These are phyloP conservation scores for Rhinopomastus cyanomelas DNA, from an alignment of 2,113 vertebrate species.

Conservation along the genomic window DNA sequence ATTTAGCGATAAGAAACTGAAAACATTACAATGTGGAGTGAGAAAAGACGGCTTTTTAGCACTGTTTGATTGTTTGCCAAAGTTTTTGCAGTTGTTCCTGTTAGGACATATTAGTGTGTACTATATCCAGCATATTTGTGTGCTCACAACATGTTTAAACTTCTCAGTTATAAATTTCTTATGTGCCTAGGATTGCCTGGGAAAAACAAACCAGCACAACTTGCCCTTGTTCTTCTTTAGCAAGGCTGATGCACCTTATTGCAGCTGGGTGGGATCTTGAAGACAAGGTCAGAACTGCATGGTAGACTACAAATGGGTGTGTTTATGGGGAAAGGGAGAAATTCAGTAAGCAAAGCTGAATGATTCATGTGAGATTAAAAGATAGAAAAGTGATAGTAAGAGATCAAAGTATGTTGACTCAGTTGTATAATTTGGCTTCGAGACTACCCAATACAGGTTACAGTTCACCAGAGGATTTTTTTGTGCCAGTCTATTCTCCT, in stretches of 20 bases:
- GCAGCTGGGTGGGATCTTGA: neutral
- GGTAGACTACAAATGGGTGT: neutral
- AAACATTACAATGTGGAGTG: neutral
- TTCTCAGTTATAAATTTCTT: constrained; percentile 27
- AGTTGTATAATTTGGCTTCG: constrained; percentile 29
- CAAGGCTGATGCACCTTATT: neutral
- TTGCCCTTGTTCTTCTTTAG: neutral
- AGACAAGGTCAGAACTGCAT: neutral
- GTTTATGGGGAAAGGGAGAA: neutral
- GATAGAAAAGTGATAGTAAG: constrained; percentile 3
- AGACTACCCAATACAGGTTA: neutral
- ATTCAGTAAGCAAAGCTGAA: neutral
- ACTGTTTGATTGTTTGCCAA: constrained; percentile 5
- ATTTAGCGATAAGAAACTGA: neutral
- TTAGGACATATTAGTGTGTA: neutral
- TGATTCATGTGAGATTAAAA: neutral
- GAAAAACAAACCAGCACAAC: constrained; percentile 31
- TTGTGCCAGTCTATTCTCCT: neutral
- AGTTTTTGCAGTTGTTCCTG: constrained; percentile 12
- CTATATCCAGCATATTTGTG: neutral
- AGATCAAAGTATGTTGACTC: constrained; percentile 40
- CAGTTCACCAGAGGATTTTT: neutral
- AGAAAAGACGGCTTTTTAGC: neutral
- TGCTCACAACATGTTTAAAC: constrained; percentile 18
- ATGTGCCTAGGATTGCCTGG: neutral